A percentile compares a stretch with the other conserved stretches of the same genome.
Conservation (phyloP, 92 coral and sea anemone genomes). For the Isaurus tuberculatus region DNA sequence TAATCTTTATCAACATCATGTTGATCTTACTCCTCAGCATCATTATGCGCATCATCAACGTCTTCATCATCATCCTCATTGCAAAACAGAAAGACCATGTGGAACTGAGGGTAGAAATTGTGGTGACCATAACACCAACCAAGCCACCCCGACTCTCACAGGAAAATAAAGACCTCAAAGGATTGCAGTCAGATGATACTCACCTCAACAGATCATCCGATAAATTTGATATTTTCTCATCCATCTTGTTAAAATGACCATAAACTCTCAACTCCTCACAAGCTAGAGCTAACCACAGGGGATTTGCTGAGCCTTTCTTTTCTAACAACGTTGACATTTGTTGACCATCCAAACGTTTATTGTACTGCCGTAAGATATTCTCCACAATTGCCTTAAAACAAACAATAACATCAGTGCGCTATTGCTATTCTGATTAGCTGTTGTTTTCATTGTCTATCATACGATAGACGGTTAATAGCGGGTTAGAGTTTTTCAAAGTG, state of each 20-base stretch:
- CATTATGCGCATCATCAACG: too few relatives aligned
- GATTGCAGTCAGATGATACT: not conserved
- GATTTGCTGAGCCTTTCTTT: conserved; percentile 97
- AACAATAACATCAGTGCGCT: not conserved
- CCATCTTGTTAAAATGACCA: conserved; percentile 90
- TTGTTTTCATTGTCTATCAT: too few relatives aligned
- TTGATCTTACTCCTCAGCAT: too few relatives aligned
- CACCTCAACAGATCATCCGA: conserved; percentile 95
- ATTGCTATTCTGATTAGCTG: too few relatives aligned
- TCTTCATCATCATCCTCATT: too few relatives aligned
- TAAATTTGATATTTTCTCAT: conserved; percentile 88
- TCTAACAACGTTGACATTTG: conserved; percentile 88
- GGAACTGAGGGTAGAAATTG: too few relatives aligned
- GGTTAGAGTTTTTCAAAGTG: too few relatives aligned
- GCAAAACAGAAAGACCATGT: too few relatives aligned
- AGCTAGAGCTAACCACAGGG: conserved; percentile 94
- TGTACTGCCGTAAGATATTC: conserved; percentile 92
- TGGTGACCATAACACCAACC: too few relatives aligned
- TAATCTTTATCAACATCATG: too few relatives aligned
- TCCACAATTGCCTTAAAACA: conserved; percentile 88
- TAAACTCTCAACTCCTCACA: conserved; percentile 97
- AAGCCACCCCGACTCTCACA: too few relatives aligned
- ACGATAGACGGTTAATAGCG: too few relatives aligned
- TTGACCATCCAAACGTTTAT: conserved; percentile 92
- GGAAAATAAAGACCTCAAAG: not conserved